Evolutionary conservation across 2,797 vertebrate genomes (phyloP).

Genomic region (Hoplostethus mediterraneus): DNA sequence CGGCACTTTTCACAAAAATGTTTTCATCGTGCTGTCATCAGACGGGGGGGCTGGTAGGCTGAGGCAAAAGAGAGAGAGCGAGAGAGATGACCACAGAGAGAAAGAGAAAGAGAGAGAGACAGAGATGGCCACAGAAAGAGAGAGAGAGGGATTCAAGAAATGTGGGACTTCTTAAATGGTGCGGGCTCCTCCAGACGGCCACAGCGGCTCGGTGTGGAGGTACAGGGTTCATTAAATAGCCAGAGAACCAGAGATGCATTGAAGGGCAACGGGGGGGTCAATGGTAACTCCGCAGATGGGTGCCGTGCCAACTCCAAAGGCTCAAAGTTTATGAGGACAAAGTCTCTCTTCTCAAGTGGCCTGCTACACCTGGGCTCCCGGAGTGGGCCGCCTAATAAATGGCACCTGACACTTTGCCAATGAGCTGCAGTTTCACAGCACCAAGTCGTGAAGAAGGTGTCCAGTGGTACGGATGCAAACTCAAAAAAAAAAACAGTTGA

Average conservation of each 20-base stretch:
- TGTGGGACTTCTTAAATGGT: conserved; percentile 49
- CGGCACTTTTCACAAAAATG: conserved; percentile 74
- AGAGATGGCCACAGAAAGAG: conserved; percentile 59
- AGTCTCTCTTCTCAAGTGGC: conserved; percentile 75
- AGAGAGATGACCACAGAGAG: conserved; percentile 56
- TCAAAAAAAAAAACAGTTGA: conserved; percentile 38
- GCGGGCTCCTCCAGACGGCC: conserved; percentile 65
- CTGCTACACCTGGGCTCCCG: conserved; percentile 77
- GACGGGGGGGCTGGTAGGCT: conserved; percentile 60
- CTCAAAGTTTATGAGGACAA: conserved; percentile 74
- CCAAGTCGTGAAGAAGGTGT: conserved; percentile 43
- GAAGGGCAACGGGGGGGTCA: conserved; percentile 41
- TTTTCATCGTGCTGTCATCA: conserved; percentile 82
- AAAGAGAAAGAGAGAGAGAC: conserved; percentile 45
- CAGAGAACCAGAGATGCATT: conserved; percentile 49
- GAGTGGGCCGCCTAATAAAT: conserved; percentile 77
- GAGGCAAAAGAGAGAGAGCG: conserved; percentile 31
- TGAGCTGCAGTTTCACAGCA: conserved; percentile 74
- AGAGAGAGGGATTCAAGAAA: conserved; percentile 48
- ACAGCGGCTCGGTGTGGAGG: conserved; percentile 34
- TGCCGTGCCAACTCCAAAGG: conserved; percentile 61
- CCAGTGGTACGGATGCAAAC: conserved; percentile 70
- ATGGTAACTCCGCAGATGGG: conserved; percentile 55
- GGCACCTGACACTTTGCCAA: conserved; percentile 65
- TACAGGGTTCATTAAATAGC: conserved; percentile 54